A percentile compares a stretch with the other conserved stretches of the same genome.
Evolutionary conservation across 2,888 invertebrate genomes (phyloP).

Genomic region (Cosmopolites sordidus): DNA sequence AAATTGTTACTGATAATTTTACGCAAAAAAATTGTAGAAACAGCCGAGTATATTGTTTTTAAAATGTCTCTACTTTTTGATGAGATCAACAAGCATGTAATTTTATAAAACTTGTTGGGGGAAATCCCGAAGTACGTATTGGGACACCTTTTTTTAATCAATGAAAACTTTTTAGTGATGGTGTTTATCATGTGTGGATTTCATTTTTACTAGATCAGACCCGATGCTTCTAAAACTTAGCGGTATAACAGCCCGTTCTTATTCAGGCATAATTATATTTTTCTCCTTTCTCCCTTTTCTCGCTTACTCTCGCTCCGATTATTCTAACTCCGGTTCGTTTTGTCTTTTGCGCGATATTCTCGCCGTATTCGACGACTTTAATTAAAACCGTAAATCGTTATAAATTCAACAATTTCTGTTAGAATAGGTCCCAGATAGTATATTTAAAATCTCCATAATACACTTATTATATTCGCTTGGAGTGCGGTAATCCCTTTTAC

Average conservation of each 20-base stretch:
- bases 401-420: slow-evolving; percentile 16
- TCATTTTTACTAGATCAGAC: too few relatives aligned
- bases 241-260: not conserved
- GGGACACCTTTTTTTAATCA: too few relatives aligned
- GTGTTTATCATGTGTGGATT: too few relatives aligned
- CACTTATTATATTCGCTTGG: slow-evolving; percentile 16
- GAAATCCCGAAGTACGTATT: too few relatives aligned
- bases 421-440: slow-evolving; percentile 8
- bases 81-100: too few relatives aligned
- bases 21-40: too few relatives aligned
- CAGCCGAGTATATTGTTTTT: too few relatives aligned
- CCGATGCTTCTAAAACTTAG: too few relatives aligned
- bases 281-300: not conserved
- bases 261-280: not conserved
- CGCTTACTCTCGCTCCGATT: not conserved
- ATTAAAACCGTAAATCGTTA: slow-evolving; percentile 15
- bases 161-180: too few relatives aligned
- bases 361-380: slow-evolving; percentile 3
- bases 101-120: too few relatives aligned
- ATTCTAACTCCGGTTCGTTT: not conserved
- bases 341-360: not conserved
- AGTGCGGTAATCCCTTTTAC: slow-evolving; percentile 15
- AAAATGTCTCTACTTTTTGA: too few relatives aligned
- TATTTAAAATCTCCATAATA: slow-evolving; percentile 18
- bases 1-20: too few relatives aligned